Evolutionary conservation across 2,888 invertebrate genomes (phyloP).

Genomic region (Eurois occulta): DNA sequence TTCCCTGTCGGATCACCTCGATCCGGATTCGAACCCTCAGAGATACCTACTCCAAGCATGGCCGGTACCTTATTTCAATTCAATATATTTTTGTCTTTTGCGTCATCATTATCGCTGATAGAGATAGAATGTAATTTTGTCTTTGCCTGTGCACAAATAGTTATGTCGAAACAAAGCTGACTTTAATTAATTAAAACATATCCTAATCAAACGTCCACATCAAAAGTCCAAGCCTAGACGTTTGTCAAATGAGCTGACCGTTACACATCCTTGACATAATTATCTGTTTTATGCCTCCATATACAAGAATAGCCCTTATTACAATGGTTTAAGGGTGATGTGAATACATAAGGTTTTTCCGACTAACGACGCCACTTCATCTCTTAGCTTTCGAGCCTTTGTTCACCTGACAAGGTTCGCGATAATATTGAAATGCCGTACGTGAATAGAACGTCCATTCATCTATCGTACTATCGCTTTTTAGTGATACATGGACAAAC

Average conservation of each 20-base stretch:
- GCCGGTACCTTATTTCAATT: not conserved
- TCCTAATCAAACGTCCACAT: constrained; percentile 61
- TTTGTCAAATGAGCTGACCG: constrained; percentile 67
- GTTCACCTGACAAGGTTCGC: constrained; percentile 85
- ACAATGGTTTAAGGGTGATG: constrained; percentile 55
- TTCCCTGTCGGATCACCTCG: not conserved
- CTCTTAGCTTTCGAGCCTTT: constrained; percentile 79
- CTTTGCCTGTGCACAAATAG: not conserved
- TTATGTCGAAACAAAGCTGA: not conserved
- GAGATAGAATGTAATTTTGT: not conserved
- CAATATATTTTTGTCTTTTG: not conserved
- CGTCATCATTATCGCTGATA: not conserved
- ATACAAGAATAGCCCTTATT: constrained; percentile 63
- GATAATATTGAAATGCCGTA: constrained; percentile 87
- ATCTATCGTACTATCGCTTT: constrained; percentile 79
- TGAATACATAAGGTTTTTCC: constrained; percentile 67
- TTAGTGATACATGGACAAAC: constrained; percentile 68
- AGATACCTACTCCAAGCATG: not conserved
- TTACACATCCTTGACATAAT: constrained; percentile 76
- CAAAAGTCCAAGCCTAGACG: constrained; percentile 62
- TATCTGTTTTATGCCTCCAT: constrained; percentile 64
- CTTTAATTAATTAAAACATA: constrained; percentile 47
- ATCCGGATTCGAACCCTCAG: not conserved
- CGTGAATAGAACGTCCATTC: constrained; percentile 80
- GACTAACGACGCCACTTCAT: constrained; percentile 84